Base-by-base conservation (phyloP, 2,888 invertebrate species). In the Gortyna flavago region DNA sequence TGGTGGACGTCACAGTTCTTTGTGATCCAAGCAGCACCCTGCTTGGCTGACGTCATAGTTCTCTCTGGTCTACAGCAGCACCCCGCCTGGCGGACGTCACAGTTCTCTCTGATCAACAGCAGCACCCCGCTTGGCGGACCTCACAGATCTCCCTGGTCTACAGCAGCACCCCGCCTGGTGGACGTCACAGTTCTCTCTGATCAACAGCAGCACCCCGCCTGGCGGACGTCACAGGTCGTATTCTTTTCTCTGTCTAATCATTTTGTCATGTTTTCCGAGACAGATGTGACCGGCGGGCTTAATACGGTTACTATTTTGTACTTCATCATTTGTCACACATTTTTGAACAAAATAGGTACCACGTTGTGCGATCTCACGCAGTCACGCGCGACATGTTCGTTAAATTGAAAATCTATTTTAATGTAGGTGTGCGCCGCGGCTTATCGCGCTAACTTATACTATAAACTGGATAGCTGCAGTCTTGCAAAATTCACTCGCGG, bases 391-490 rank as follows among this genome's bases (percentile, higher is more conserved):
- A 16, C 35, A 16, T 57, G 29, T 64, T 13, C 48, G 41, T 69
- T 65, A 66, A 29, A 77, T 80, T 64, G 76, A 82, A 80, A 80
- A 86, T 72, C 65, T 62, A 78, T 78, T 72, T 75, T 62, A 70
- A 71, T 73, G 38, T 61, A 66, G 72, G 57, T 62, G 66, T 18
- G 11, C 65, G 65, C 38, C 61, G 59, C 61, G 68, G 72, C 79
- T 84, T 80, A 79, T 81, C 79, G 7, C 35, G 16, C 48, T 78
- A 59, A 76, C 64, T 72, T 57, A 64, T 67, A 72, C 76, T 76
- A 82, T 76, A 75, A 79, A 81, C 61, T 79, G 32, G 64, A 78
- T 80, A n/a, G n/a, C n/a, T n/a, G n/a, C n/a, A n/a, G n/a, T n/a
- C n/a, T n/a, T n/a, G n/a, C n/a, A n/a, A n/a, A n/a, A n/a, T n/a